phyloP scores from a whole-genome alignment of 2,888 invertebrate species.

The Zeuzera pyrina region DNA sequence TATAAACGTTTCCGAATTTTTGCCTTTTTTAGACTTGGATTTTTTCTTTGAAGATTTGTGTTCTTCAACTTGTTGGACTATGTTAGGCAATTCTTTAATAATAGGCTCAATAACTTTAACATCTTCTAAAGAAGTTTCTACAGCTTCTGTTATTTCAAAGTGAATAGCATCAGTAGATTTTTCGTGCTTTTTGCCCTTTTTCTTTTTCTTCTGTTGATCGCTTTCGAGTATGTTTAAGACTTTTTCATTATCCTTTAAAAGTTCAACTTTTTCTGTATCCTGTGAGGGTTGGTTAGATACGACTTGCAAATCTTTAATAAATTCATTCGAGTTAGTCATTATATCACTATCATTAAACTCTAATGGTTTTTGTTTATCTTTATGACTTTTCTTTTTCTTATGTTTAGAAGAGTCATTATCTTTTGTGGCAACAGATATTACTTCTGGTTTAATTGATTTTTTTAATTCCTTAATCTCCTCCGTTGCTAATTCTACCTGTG shows the following conservation, averaged over 20 bases:
- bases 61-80: slow-evolving; percentile 26
- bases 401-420: slow-evolving; percentile 19
- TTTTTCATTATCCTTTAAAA: too few relatives aligned
- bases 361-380: slow-evolving; percentile 17
- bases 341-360: not conserved
- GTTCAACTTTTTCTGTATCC: not conserved
- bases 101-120: slow-evolving; percentile 21
- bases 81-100: slow-evolving; percentile 19
- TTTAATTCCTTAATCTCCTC: too few relatives aligned
- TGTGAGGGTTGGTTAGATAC: not conserved
- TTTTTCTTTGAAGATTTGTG: slow-evolving; percentile 18
- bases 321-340: not conserved
- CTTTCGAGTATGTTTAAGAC: too few relatives aligned
- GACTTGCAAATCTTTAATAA: not conserved
- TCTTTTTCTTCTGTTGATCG: slow-evolving; percentile 38
- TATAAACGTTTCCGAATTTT: not conserved
- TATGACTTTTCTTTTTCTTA: slow-evolving; percentile 33
- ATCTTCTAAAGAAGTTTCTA: slow-evolving; percentile 15
- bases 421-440: slow-evolving; percentile 2
- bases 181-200: slow-evolving; percentile 33
- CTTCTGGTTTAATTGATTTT: not conserved
- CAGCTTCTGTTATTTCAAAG: slow-evolving; percentile 19
- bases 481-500: too few relatives aligned
- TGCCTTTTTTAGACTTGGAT: slow-evolving; percentile 10
- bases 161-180: slow-evolving; percentile 19